phyloP scores from a whole-genome alignment of 2,113 vertebrate species.

The Lucifuga dentata region DNA sequence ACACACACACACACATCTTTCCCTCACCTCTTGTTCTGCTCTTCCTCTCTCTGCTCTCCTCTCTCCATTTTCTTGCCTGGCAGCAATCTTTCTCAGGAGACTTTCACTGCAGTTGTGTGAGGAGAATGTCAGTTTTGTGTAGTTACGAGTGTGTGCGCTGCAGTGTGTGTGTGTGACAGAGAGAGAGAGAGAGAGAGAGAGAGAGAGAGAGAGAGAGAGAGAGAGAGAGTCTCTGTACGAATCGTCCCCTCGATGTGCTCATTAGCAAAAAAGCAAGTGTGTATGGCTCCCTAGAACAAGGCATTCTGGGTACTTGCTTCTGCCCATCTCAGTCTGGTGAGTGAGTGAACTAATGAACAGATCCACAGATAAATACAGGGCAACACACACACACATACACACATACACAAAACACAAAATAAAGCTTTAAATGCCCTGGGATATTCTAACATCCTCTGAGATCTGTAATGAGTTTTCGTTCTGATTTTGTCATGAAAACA shows the following conservation, averaged over 20 bases:
- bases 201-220: slow-evolving; percentile 8
- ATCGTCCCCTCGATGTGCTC: slow-evolving; percentile 72
- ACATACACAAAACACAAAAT: neutral
- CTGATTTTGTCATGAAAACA: slow-evolving; percentile 20
- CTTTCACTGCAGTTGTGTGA: slow-evolving; percentile 68
- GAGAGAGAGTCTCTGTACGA: slow-evolving; percentile 13
- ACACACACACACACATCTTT: slow-evolving; percentile 36
- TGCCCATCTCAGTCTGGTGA: slow-evolving; percentile 48
- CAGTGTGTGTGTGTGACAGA: slow-evolving; percentile 18
- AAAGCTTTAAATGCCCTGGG: slow-evolving; percentile 41
- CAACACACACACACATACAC: slow-evolving; percentile 2
- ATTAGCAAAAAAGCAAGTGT: slow-evolving; percentile 75
- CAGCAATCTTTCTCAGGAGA: slow-evolving; percentile 76
- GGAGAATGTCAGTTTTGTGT: slow-evolving; percentile 71
- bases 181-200: neutral
- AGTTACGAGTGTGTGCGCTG: slow-evolving; percentile 29
- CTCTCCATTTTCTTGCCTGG: slow-evolving; percentile 64
- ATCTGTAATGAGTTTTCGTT: slow-evolving; percentile 41
- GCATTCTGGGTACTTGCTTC: slow-evolving; percentile 71
- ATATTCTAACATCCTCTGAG: neutral
- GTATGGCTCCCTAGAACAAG: slow-evolving; percentile 61
- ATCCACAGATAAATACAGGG: slow-evolving; percentile 53
- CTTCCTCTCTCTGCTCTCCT: slow-evolving; percentile 29
- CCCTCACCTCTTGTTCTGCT: slow-evolving; percentile 61
- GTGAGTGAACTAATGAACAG: slow-evolving; percentile 62